phyloP scores from a whole-genome alignment of 2,113 vertebrate genomes.

The Pterocles orientalis region DNA sequence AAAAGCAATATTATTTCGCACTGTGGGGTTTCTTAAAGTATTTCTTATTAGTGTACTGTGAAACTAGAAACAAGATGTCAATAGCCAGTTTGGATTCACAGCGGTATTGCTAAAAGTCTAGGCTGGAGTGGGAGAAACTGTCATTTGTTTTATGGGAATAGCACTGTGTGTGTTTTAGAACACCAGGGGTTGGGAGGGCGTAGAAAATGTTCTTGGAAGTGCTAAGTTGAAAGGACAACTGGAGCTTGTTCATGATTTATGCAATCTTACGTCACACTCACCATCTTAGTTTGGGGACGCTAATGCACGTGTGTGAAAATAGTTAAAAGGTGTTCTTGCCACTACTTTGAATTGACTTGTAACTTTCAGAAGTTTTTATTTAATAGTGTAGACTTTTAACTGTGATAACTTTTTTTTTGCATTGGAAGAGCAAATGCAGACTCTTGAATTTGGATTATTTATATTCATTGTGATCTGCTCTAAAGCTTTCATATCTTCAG shows the following conservation, averaged over 20 bases:
- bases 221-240: not conserved
- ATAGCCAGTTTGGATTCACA: slow-evolving; percentile 56
- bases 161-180: not conserved
- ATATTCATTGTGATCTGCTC: not conserved
- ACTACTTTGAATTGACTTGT: not conserved
- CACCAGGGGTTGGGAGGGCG: not conserved
- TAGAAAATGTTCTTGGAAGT: not conserved
- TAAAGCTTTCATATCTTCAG: not conserved
- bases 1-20: slow-evolving; percentile 74
- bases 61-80: slow-evolving; percentile 68
- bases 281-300: fast-evolving
- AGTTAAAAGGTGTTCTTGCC: not conserved
- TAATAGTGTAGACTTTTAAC: not conserved
- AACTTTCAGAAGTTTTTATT: not conserved
- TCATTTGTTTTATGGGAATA: not conserved
- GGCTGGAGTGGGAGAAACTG: not conserved
- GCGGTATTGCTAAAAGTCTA: not conserved
- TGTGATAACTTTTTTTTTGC: not conserved
- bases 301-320: fast-evolving
- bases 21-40: slow-evolving; percentile 67
- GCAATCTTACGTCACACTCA: fast-evolving
- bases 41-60: slow-evolving; percentile 63
- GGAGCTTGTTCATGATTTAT: fast-evolving
- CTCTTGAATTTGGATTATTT: not conserved
- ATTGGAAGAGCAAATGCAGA: not conserved